Conservation (phyloP, 1,140 invertebrate species). For the Copidosoma floridanum region DNA sequence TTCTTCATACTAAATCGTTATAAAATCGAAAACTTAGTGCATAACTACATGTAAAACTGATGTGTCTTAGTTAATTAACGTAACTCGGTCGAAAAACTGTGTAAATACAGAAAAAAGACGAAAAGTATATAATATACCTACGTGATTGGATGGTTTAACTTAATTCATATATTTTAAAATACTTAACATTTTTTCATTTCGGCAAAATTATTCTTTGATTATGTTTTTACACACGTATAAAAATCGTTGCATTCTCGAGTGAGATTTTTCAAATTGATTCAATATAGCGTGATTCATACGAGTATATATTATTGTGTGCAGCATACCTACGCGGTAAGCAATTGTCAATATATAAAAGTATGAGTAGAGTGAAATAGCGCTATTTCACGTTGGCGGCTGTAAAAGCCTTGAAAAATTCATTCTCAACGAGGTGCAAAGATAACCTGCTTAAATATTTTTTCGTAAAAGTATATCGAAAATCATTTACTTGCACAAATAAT, state of each 20-base stretch:
- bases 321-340: conserved; percentile 1
- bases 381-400: not conserved
- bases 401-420: conserved; percentile 14
- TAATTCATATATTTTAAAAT: not conserved
- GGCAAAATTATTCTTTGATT: conserved; percentile 5
- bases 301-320: not conserved
- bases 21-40: too few relatives aligned
- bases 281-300: not conserved
- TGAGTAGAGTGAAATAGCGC: conserved; percentile 4
- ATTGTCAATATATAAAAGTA: conserved; percentile 16
- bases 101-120: conserved; percentile 12
- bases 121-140: conserved; percentile 11
- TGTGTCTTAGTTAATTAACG: not conserved
- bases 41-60: too few relatives aligned
- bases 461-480: too few relatives aligned
- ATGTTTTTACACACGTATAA: conserved; percentile 13
- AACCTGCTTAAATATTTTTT: too few relatives aligned
- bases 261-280: not conserved
- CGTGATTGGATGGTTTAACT: not conserved
- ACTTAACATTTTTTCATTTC: not conserved
- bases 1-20: too few relatives aligned
- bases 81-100: not conserved
- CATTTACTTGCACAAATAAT: conserved; percentile 12
- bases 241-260: conserved; percentile 10
- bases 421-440: conserved; percentile 11